Evolutionary conservation across 2,888 invertebrate species (phyloP), one percentile per base, ranked within the genome.

Genomic region (Neria commutata): DNA sequence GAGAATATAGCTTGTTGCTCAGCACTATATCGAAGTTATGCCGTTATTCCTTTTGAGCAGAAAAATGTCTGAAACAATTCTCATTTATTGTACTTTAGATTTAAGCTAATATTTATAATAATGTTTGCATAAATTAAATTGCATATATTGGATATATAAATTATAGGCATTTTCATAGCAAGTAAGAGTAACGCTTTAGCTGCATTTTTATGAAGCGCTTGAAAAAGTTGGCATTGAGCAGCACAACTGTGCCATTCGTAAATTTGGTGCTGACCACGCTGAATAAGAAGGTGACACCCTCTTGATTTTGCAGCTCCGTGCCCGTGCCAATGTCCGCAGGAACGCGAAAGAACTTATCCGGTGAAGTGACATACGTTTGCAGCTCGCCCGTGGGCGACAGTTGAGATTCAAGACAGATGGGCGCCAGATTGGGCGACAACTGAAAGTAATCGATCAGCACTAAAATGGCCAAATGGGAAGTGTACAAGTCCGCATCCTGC

Each of bases 381-480:
- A 37, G 37, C n/a, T 37, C 37, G n/a, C n/a, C 37, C 11, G 14
- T 6, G 11, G 37, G n/a, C 37, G n/a, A 4, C n/a, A 14, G 6
- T 6, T n/a, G 37, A 14, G 4, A 6, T 4, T 42, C 8, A 24
- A 73, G 42, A 45, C 72, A 72, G 47, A 69, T 60, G 6, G 72
- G 70, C 16, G 61, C 65, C 0, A 67, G 19, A 4, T 25, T 24
- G 1, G 50, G 33, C 1, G 65, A 55, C 19, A 73, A 64, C 3
- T 40, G 54, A 1, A 73, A 65, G 17, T 66, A 65, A 24, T 73
- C 66, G 1, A 65, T 58, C 40, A 72, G 2, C 5, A 58, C 62
- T 16, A 71, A 19, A 37, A 71, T 5, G 1, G 67, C 67, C 34
- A 68, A 29, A 17, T 29, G 2, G 17, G 33, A 25, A 10, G 6